Evolutionary conservation across 2,888 invertebrate species (phyloP), one percentile per base, ranked within the genome.

Genomic region (Lypha dubia): DNA sequence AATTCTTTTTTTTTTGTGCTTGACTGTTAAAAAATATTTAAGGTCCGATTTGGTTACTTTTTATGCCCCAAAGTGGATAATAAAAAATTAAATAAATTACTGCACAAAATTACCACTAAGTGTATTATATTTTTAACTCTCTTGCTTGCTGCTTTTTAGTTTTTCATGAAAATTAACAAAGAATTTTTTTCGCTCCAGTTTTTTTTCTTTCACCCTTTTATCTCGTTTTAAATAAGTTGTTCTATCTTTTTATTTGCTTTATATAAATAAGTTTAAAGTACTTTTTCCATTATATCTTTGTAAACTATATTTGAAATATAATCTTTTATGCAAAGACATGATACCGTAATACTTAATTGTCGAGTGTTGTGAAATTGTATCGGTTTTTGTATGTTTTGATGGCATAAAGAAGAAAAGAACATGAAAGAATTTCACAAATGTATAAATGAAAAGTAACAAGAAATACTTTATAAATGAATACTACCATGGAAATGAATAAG

Each of bases 291-390:
- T 73, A 22, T 24, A 15, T 38, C 13, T 60, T 35, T 51, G 6
- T 38, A 53, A 38, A 46, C 51, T 76, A 49, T 68, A 24, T 68
- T 65, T 80, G 28, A 67, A 80, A 62, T 24, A 71, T 71, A 84
- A 80, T 71, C 75, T 71, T 17, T 80, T 79, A 79, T 65, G 79
- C 75, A 79, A 80, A 76, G 76, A 80, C 79, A 80, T 71, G 79
- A 76, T 76, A 84, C 65, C 60, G 67, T 67, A 60, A 60, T 65
- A 73, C 65, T 73, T 73, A 58, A 79, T 73, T 74, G 67, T 49
- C 58, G 38, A 38, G 49, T 60, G 17, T 51, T 74, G 24, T 51
- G 44, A 49, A 32, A 17, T 49, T 58, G 56, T 41, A 35, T n/a
- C 58, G 24, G 22, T 49, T 24, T 22, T 8, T 44, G 56, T n/a